Conservation (phyloP, 35 echinoderm and acorn worm genomes). For the Antedon bifida region DNA sequence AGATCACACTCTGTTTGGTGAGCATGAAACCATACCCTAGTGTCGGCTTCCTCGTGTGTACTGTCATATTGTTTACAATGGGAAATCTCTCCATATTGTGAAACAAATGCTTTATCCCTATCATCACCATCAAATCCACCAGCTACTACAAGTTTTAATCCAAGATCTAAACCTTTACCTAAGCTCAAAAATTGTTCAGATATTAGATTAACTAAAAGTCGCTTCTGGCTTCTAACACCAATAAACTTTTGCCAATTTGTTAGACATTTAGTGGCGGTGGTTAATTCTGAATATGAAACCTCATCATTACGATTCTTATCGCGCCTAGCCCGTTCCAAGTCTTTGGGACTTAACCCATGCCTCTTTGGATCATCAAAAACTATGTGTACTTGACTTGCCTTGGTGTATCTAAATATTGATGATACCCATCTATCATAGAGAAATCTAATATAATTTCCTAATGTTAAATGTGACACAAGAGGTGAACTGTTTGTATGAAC, state of each 20-base stretch:
- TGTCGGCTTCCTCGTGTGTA: no score
- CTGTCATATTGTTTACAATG: neutral
- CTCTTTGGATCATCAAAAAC: slow-evolving; percentile 27
- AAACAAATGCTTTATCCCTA: no score
- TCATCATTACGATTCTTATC: slow-evolving; percentile 1
- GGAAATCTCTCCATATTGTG: no score
- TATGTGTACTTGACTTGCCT: slow-evolving; percentile 13
- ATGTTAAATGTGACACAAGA: neutral
- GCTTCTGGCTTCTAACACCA: no score
- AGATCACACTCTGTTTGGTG: no score
- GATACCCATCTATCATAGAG: neutral
- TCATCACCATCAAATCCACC: neutral
- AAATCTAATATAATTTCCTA: neutral
- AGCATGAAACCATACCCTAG: neutral
- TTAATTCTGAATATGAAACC: no score
- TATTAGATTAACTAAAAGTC: no score
- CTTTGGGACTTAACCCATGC: slow-evolving; percentile 15
- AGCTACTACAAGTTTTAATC: no score
- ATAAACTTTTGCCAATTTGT: no score
- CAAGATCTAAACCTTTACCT: no score
- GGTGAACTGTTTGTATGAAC: neutral
- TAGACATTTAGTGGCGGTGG: no score
- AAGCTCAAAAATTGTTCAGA: no score
- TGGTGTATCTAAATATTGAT: neutral
- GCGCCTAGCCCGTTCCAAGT: slow-evolving; percentile 11